Evolutionary conservation across 2,888 invertebrate species (phyloP), one percentile per base, ranked within the genome.

Genomic region (Auanema sp.): DNA sequence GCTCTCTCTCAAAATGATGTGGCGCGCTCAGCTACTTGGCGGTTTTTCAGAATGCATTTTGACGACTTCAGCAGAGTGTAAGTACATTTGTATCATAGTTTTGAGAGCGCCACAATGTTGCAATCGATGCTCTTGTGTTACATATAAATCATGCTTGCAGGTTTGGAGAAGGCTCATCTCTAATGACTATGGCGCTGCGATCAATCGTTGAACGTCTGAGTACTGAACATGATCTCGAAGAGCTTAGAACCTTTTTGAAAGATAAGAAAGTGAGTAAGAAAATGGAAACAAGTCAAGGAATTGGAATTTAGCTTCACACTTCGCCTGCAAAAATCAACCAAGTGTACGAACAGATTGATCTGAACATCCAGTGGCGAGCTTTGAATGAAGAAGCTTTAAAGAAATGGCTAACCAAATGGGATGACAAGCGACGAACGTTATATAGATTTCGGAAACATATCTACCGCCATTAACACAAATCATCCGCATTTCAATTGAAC

Each of bases 231-330:
- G 78, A 79, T 25, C 56, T 78, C 41, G 58, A 69, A 10, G 74
- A 78, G 50, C 47, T 72, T 33, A 66, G 68, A 44, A 64, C 59
- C 18, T 72, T 72, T 49, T 59, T 76, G 55, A 64, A 64, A n/a
- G 68, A 63, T 16, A 66, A 90, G 53, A 86, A 90, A 8, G 89
- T 69, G 33, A 24, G 40, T 58, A n/a, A 5, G n/a, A 52, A 23
- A 23, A 5, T 5, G 24, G 8, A 23, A 21, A 23, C 18, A 21
- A n/a, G n/a, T 25, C 33, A 23, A 52, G 8, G n/a, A 23, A 2
- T 10, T 11, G 5, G 33, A 54, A 54, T 65, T 42, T 64, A 74
- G 68, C 61, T 77, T 57, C 68, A 60, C 42, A 66, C 63, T 18
- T 65, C 64, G 51, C 68, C 58, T 54, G 65, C 54, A 47, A 71